phyloP scores from a whole-genome alignment of 1,140 invertebrate species.

The Ips nitidus region DNA sequence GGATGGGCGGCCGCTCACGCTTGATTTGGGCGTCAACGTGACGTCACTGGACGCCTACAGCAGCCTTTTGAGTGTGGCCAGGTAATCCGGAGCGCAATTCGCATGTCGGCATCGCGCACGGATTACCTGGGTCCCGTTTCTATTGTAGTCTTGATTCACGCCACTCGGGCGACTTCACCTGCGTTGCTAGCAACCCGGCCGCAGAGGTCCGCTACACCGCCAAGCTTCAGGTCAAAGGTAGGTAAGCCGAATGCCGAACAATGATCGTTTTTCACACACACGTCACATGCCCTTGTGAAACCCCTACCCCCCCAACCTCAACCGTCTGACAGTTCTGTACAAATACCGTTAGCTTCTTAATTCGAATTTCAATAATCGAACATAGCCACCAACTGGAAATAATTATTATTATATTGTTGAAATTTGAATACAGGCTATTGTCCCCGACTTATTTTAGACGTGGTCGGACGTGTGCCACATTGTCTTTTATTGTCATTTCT shows the following conservation, averaged over 20 bases:
- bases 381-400: too few species aligned
- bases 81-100: slow-evolving; percentile 20
- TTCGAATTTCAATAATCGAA: too few species aligned
- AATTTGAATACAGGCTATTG: too few species aligned
- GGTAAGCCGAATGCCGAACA: neutral
- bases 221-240: slow-evolving; percentile 82
- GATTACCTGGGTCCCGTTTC: slow-evolving; percentile 47
- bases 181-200: slow-evolving; percentile 76
- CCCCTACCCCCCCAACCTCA: too few species aligned
- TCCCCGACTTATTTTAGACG: too few species aligned
- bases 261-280: neutral
- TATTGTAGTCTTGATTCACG: slow-evolving; percentile 63
- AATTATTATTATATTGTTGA: too few species aligned
- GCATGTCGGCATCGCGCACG: neutral
- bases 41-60: slow-evolving; percentile 74
- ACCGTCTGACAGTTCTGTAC: too few species aligned
- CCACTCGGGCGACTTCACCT: slow-evolving; percentile 80
- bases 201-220: slow-evolving; percentile 78
- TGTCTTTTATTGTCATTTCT: too few species aligned
- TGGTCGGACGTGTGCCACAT: too few species aligned
- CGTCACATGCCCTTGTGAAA: slow-evolving; percentile 42
- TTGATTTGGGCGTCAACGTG: slow-evolving; percentile 65
- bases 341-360: too few species aligned
- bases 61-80: slow-evolving; percentile 65
- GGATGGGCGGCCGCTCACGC: slow-evolving; percentile 68